phyloP scores from a whole-genome alignment of 2,888 invertebrate genomes.

The Eudemis profundana region DNA sequence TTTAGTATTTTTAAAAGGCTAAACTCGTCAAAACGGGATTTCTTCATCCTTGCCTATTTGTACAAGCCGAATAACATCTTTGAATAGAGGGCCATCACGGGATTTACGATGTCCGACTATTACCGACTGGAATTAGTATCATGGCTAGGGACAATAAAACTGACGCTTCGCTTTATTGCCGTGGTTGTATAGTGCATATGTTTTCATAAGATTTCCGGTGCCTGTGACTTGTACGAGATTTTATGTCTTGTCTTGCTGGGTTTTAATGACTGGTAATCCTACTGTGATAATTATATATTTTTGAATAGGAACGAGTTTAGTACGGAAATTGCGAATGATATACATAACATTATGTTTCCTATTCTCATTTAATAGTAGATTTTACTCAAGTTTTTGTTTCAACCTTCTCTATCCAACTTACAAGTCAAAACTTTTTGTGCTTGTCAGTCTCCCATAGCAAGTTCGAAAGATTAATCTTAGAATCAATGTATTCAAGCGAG shows the following conservation, averaged over 20 bases:
- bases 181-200: slow-evolving; percentile 59
- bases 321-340: slow-evolving; percentile 21
- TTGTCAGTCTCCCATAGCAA: slow-evolving; percentile 62
- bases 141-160: slow-evolving; percentile 75
- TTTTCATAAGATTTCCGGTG: slow-evolving; percentile 79
- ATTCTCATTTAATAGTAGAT: slow-evolving; percentile 7
- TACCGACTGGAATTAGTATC: slow-evolving; percentile 71
- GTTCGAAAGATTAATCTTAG: slow-evolving; percentile 80
- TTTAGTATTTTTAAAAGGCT: too few relatives aligned
- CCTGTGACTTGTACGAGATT: slow-evolving; percentile 56
- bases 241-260: slow-evolving; percentile 52
- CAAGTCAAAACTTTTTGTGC: slow-evolving; percentile 34
- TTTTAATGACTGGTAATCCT: slow-evolving; percentile 50
- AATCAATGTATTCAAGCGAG: slow-evolving; percentile 84
- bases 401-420: slow-evolving; percentile 20
- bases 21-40: background rate
- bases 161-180: slow-evolving; percentile 63
- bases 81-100: slow-evolving; percentile 69
- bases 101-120: slow-evolving; percentile 76
- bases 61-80: slow-evolving; percentile 60
- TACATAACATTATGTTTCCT: slow-evolving; percentile 9
- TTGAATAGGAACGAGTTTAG: slow-evolving; percentile 25
- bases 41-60: slow-evolving; percentile 48
- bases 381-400: background rate
- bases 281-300: slow-evolving; percentile 42